phyloP scores from a whole-genome alignment of 2,113 vertebrate genomes.

The Capreolus pygargus region DNA sequence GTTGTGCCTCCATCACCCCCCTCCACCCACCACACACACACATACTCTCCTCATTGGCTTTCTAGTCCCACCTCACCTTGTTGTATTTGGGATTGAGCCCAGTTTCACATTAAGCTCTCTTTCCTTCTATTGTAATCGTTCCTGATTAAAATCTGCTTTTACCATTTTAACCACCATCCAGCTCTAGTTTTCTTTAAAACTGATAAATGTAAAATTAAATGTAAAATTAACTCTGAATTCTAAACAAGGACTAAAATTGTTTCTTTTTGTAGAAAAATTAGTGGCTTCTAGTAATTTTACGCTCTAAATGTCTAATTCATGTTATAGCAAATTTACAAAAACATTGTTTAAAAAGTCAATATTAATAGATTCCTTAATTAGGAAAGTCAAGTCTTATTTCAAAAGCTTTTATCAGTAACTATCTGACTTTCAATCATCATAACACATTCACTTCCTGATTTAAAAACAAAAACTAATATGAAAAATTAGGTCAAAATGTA shows the following conservation, averaged over 20 bases:
- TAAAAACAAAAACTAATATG: background rate
- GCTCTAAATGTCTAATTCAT: background rate
- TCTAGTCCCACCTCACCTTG: background rate
- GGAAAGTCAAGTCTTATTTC: background rate
- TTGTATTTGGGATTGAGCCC: background rate
- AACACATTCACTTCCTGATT: background rate
- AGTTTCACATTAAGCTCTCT: background rate
- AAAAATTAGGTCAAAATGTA: conserved; percentile 10
- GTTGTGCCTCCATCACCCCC: background rate
- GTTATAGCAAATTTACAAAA: background rate
- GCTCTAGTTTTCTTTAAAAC: background rate
- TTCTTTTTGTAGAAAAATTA: conserved; percentile 7
- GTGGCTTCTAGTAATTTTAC: background rate
- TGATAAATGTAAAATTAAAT: conserved; percentile 26
- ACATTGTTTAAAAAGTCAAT: background rate
- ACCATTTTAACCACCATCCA: background rate
- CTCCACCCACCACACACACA: background rate
- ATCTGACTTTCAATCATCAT: background rate
- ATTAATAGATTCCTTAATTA: background rate
- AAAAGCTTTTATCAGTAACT: conserved; percentile 7
- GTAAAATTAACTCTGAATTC: conserved; percentile 18
- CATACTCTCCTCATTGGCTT: background rate
- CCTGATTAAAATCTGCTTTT: background rate
- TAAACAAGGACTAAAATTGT: background rate
- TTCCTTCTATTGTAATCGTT: background rate